Percentiles rank a stretch among this genome's conserved stretches.
phyloP scores from a whole-genome alignment of 2,888 invertebrate species.

The Microplitis manilae region DNA sequence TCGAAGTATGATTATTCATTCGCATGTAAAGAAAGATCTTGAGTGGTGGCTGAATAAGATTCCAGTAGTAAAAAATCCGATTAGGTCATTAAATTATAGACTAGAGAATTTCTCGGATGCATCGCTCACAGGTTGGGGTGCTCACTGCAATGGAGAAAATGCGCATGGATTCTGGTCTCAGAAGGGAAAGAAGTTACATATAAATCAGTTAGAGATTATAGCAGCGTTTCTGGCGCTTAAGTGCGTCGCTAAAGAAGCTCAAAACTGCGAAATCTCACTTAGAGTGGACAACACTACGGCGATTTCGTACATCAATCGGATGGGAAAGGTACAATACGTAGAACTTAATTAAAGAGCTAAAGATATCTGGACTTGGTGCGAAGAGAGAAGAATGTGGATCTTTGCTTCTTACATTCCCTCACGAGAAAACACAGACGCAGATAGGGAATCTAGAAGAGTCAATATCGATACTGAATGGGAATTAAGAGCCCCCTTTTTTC shows the following conservation, averaged over 20 bases:
- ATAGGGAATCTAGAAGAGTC: neutral
- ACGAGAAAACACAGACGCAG: slow-evolving; percentile 1
- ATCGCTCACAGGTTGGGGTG: no score
- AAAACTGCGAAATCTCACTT: slow-evolving; percentile 6
- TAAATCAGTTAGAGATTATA: no score
- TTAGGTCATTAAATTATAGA: no score
- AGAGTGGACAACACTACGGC: slow-evolving; percentile 12
- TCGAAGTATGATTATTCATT: no score
- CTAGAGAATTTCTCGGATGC: no score
- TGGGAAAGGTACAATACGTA: slow-evolving; percentile 1
- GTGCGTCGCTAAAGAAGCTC: neutral
- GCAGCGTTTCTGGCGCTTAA: no score
- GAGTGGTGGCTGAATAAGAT: no score
- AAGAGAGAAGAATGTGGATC: neutral
- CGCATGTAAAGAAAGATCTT: no score
- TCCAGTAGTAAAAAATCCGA: no score
- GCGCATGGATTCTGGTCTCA: no score
- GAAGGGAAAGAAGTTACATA: no score
- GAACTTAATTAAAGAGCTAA: neutral
- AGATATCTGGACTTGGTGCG: slow-evolving; percentile 2
- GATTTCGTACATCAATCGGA: slow-evolving; percentile 10
- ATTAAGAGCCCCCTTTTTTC: neutral
- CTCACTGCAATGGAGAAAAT: no score
- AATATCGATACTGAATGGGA: slow-evolving; percentile 12
- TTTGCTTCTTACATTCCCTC: slow-evolving; percentile 7